Evolutionary conservation across 2,888 invertebrate species (phyloP), one percentile per base, ranked within the genome.

Genomic region (Argyresthia goedartella): DNA sequence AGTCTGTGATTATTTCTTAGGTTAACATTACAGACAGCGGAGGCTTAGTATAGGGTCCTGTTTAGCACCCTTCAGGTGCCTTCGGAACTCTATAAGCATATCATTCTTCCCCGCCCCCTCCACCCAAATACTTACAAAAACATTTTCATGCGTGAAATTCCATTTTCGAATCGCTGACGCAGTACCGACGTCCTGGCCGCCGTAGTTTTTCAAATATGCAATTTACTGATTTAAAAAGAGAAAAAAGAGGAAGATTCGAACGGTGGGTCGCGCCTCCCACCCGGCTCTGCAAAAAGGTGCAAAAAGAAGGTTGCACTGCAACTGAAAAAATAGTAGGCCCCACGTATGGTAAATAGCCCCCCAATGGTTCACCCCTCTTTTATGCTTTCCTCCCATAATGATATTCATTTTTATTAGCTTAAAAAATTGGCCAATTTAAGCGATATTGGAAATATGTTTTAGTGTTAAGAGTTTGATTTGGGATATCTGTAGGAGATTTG

Each of bases 181-280:
- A 39, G 39, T 45, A 42, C 13, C n/a, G 10, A 36, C 43, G 16
- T 16, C 41, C 10, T 46, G 39, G 53, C 56, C 59, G 59, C 69
- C 69, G 76, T 82, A 84, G 81, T 84, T 82, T 84, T 81, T 81
- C 81, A 81, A 81, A 85, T 85, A 84, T 82, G 82, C 82, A 84
- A 82, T 84, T 85, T 84, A 79, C 79, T 81, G 82, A 84, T 84
- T 84, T 77, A 73, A 75, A 80, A 80, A 79, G 78, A 76, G 68
- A 80, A 80, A 79, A 62, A 61, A 60, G 56, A 53, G 47, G 53
- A 52, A 54, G 46, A 33, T 13, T 53, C 66, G 62, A 52, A 53
- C 53, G 59, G 61, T 58, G 59, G 67, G 67, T 65, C 67, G 66
- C 70, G 69, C 67, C 76, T 65, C 70, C 73, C 66, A 60, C n/a